These are phyloP conservation scores for Lucinisca nassula DNA, from an alignment of 2,888 invertebrate species.

Conservation along the genomic window DNA sequence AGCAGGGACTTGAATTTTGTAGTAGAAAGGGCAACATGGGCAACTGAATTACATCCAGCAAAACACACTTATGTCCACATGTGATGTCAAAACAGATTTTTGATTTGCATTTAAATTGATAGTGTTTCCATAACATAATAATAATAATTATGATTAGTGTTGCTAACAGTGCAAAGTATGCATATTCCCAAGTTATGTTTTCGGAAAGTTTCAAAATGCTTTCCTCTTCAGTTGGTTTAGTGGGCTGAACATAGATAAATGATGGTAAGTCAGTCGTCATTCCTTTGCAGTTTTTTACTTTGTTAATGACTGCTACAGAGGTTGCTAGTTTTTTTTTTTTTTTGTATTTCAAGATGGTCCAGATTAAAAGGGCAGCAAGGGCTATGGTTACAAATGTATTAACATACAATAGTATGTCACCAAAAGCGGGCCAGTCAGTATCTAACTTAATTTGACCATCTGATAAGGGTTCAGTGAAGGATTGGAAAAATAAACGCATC, in stretches of 20 bases:
- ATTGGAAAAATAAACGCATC: conserved; percentile 35
- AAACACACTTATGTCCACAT: neutral
- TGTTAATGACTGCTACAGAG: neutral
- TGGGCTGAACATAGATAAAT: neutral
- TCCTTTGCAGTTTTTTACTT: neutral
- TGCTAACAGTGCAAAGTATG: neutral
- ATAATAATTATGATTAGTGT: neutral
- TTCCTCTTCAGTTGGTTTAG: neutral
- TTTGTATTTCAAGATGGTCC: conserved; percentile 3
- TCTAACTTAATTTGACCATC: conserved; percentile 24
- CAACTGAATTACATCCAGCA: neutral
- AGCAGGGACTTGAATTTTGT: neutral
- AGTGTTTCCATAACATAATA: neutral
- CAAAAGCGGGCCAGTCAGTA: conserved; percentile 26
- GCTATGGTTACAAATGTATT: neutral
- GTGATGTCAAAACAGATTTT: neutral
- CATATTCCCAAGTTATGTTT: neutral
- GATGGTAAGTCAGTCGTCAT: neutral
- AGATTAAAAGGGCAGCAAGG: neutral
- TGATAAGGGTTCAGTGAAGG: conserved; percentile 28
- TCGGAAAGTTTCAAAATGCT: neutral
- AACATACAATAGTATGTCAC: conserved; percentile 11
- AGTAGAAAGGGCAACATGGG: conserved; percentile 1
- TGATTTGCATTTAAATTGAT: neutral
- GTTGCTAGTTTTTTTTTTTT: neutral